Base-by-base conservation (phyloP, 2,888 invertebrate genomes). In the Fissipunctia ypsillon region DNA sequence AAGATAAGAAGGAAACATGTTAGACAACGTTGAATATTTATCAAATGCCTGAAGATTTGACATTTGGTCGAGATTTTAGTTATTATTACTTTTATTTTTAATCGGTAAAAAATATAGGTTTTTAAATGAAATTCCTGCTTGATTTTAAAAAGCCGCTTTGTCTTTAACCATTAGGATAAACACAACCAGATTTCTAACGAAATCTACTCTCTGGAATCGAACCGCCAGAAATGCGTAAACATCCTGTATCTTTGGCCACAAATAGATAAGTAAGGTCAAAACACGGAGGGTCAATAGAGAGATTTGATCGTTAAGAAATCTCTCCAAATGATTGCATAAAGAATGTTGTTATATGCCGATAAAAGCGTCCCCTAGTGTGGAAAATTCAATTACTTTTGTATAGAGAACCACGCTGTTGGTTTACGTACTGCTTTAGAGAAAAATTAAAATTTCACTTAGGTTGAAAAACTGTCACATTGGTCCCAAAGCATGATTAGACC, bases 31-130 rank as follows among this genome's bases (percentile, higher is more conserved):
- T 68, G 28, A 59, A 77, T 28, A 76, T 76, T 45, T 41, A 74
- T 56, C 3, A 35, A 57, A 50, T 50, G 14, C 31, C 22, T 67
- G 22, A 41, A 73, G 22, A 65, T 73, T 56, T 73, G 48, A 57
- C 76, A 56, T 73, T 69, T 71, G 1, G 4, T 35, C 43, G 12
- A 25, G 16, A 16, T 35, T 43, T 35, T 7, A 22, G 3, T 50
- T 41, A 16, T 41, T 10, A 60, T 60, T 9, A 12, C 4, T 25
- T 35, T 25, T 19, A 45, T 45, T 22, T 68, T 19, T 1, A 3
- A 12, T 35, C n/a, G n/a, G 2, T 22, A 52, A 2, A 14, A 9
- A 25, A 25, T 9, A 25, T 9, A 14, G n/a, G n/a, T 4, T 14
- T 22, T 28, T 1, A 2, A 0, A 38, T 35, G 1, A n/a, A 65